Conservation (phyloP, 1,140 invertebrate species). For the Ceratina australensis region DNA sequence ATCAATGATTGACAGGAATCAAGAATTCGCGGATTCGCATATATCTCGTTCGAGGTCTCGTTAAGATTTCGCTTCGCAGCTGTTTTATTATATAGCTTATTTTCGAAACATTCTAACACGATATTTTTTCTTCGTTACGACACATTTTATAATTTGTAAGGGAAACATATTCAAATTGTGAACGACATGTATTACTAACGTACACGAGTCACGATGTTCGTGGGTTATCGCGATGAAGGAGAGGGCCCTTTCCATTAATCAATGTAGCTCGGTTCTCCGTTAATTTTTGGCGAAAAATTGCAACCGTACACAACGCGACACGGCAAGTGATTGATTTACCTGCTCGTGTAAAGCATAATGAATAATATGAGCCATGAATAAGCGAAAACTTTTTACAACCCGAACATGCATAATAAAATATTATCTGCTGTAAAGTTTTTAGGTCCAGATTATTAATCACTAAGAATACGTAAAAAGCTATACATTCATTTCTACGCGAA, state of each 20-base stretch:
- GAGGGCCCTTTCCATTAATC: conserved; percentile 13
- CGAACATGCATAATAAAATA: not conserved
- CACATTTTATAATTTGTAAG: too few species aligned
- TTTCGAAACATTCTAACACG: too few species aligned
- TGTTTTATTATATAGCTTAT: too few species aligned
- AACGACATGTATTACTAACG: not conserved
- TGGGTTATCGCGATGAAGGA: conserved; percentile 11
- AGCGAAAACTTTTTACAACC: not conserved
- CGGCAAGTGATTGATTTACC: not conserved
- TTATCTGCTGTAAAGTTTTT: not conserved
- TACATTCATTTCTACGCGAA: not conserved
- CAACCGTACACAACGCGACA: not conserved
- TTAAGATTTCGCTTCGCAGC: not conserved
- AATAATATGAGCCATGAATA: conserved; percentile 1
- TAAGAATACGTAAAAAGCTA: not conserved
- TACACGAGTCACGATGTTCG: not conserved
- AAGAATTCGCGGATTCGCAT: too few species aligned
- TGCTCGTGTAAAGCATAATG: not conserved
- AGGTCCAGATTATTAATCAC: not conserved
- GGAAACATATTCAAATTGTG: not conserved
- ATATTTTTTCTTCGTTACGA: too few species aligned
- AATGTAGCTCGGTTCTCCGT: not conserved
- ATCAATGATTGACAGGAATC: not conserved
- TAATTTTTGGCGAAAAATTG: conserved; percentile 20
- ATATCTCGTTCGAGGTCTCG: not conserved